Evolutionary conservation across 2,888 invertebrate genomes (phyloP), one percentile per base, ranked within the genome.

Genomic region (Notodonta dromedarius): DNA sequence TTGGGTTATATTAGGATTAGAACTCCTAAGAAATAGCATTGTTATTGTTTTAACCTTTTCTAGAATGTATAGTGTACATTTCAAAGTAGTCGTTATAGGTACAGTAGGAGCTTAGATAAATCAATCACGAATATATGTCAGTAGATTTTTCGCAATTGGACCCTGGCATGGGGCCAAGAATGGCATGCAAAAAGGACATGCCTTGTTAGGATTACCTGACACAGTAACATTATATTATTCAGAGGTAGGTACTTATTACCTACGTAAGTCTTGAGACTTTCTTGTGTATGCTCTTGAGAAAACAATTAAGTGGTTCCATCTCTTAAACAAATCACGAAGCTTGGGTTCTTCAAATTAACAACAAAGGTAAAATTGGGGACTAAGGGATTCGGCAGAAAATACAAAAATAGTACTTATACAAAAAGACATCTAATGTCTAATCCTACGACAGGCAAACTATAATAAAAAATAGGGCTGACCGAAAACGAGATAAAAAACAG

Each of bases 381-480:
- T 14, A 56, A 64, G 50, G 56, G 35, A 57, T 64, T 53, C 52
- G 9, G 11, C 56, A 54, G 44, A 53, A 59, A 62, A 60, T 64
- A n/a, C 70, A 67, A 65, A 61, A 64, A 72, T 62, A 65, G 58
- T 58, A 62, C 24, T 58, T 59, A 66, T 44, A 40, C 40, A 62
- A 57, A 66, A 62, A 53, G 16, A 61, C 69, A 58, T 61, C 53
- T 52, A 65, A 72, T 63, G 53, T 60, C 65, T 70, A 64, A 69
- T 75, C 50, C 59, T 60, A 54, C 42, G 50, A 63, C 57, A 64
- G 58, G 69, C 70, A 75, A 78, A 80, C 78, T 74, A 77, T 72
- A 79, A 80, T 82, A 79, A 78, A 80, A 80, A 85, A 82, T 74
- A 73, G 72, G 67, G 69, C 52, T 62, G 58, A 58, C 60, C 59